Evolutionary conservation across 2,113 vertebrate species (phyloP), one percentile per base, ranked within the genome.

Genomic region (Anser brachyrhynchus): DNA sequence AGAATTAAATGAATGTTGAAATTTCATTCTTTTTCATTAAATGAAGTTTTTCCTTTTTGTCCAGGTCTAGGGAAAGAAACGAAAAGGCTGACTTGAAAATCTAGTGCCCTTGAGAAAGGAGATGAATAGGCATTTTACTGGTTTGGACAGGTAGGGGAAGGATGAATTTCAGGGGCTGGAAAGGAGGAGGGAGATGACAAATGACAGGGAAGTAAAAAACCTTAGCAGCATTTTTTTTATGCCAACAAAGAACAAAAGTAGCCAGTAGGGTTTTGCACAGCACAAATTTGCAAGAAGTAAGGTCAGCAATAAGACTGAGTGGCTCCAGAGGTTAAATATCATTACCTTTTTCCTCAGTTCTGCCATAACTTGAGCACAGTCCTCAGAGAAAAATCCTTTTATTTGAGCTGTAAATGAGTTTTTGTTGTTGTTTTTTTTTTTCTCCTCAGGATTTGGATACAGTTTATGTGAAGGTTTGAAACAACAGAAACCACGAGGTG

Each of bases 41-140:
- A 74, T 73, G 41, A 70, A 87, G 21, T 11, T 87, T 54, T 80
- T 71, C 4, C 7, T 87, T 90, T 96, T 92, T 84, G 29, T 57
- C 39, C 23, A 35, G 33, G 26, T 81, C 21, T 87, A 81, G 33
- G 20, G 13, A 22, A 87, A 91, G 21, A 54, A 21, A 81, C 57
- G 11, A 52, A 77, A 93, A 86, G 21, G 41, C 23, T 92, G 83
- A 88, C 84, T 93, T 78, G 64, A 92, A 93, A 96, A 82, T 57
- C 54, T 91, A 52, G 54, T 84, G 54, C 69, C 90, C 76, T 89
- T 94, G 86, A 93, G 81, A 95, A 72, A 79, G 37, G 55, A 96
- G 91, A 96, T 91, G 78, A 91, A 96, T 94, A 95, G 33, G 44
- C 17, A 62, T 71, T 79, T 94, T 94, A 92, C 80, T 76, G 44